Evolutionary conservation across 2,113 vertebrate species (phyloP), one percentile per base, ranked within the genome.

Genomic region (Dipodomys stephensi): DNA sequence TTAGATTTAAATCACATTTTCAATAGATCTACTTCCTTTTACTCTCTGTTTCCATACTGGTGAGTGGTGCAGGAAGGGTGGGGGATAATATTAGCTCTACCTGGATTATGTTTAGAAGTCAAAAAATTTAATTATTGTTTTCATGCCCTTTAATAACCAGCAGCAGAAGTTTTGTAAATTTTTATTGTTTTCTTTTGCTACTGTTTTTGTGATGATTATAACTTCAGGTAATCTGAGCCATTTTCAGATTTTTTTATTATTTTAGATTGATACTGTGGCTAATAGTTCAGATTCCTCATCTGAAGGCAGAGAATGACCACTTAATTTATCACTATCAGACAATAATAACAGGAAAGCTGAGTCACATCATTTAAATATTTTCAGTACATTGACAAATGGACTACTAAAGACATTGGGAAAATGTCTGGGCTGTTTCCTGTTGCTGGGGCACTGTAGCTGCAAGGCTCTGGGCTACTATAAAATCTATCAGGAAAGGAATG

Each of bases 1-100:
- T 96, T 82, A 95, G 79, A 93, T 92, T 93, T 93, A 95, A 94
- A 94, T 94, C 87, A 77, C 92, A 86, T 95, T 96, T 93, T 83
- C 76, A 95, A 83, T 83, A 87, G 65, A 86, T 90, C 71, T 82
- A 30, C 46, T 92, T 96, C 94, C 67, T 92, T 83, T 77, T 78
- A n/a, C n/a, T 94, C 83, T 95, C 69, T 57, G n/a, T 73, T 81
- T 81, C 57, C 53, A 72, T 49, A 80, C 69, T 57, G 53, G 53
- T 57, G 53, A 57, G 15, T 57, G 53, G 12, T 39, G 39, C 39
- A 18, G 53, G 53, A 13, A 13, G 12, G 3, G 53, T n/a, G 15
- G 4, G 15, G 12, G 53, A 1, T 57, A 57, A 57, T 18, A 32
- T 89, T 74, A n/a, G 10, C n/a, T 90, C 16, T 46, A 25, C 60